Evolutionary conservation across 2,888 invertebrate genomes (phyloP).

Genomic region (Abrostola triplasia): DNA sequence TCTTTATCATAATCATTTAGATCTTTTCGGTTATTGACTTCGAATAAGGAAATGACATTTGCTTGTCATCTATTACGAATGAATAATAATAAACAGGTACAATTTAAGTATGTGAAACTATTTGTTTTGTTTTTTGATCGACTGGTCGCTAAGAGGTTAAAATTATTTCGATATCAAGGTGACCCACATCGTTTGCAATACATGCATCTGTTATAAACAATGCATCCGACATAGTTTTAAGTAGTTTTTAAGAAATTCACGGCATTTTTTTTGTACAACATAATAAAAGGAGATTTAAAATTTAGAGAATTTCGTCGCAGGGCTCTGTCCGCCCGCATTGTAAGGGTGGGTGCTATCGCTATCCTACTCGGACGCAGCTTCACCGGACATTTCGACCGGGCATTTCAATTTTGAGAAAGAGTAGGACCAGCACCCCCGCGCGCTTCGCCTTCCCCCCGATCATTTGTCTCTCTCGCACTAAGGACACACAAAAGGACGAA

Average conservation of each 20-base stretch:
- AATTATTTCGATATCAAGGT: conserved; percentile 60
- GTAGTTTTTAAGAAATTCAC: conserved; percentile 35
- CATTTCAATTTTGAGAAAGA: conserved; percentile 89
- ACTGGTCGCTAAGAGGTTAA: conserved; percentile 57
- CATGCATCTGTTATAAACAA: conserved; percentile 33
- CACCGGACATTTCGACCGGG: conserved; percentile 89
- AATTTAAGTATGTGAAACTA: conserved; percentile 38
- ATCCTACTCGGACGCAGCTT: conserved; percentile 88
- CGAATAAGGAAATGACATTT: conserved; percentile 67
- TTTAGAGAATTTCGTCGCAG: conserved; percentile 85
- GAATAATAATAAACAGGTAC: conserved; percentile 36
- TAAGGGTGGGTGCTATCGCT: conserved; percentile 88
- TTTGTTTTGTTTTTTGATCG: conserved; percentile 56
- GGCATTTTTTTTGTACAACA: conserved; percentile 55
- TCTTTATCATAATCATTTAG: conserved; percentile 35
- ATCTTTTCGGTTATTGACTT: conserved; percentile 70
- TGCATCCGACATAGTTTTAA: conserved; percentile 28
- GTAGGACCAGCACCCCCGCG: conserved; percentile 84
- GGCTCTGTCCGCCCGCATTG: conserved; percentile 86
- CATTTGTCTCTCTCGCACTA: conserved; percentile 82
- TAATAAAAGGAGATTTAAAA: conserved; percentile 81
- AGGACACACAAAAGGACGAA: conserved; percentile 89
- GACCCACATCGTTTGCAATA: conserved; percentile 49
- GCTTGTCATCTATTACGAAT: conserved; percentile 56
- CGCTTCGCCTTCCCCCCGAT: conserved; percentile 68